These are phyloP conservation scores for Anabacerthia variegaticeps DNA, from an alignment of 2,797 vertebrate species.

Conservation along the genomic window DNA sequence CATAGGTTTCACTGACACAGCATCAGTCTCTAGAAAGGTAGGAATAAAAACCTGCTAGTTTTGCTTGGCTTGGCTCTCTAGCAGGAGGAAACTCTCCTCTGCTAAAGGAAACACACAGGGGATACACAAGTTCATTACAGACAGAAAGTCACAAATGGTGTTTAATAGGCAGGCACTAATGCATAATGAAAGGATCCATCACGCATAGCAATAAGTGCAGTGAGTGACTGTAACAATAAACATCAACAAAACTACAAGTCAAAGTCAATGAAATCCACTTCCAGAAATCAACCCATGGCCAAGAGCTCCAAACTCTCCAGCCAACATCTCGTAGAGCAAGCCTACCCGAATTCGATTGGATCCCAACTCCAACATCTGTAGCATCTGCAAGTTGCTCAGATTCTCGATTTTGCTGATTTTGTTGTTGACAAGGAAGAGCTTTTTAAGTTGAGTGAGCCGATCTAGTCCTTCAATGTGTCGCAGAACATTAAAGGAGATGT, in stretches of 20 bases:
- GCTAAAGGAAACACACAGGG: background rate
- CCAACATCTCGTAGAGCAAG: background rate
- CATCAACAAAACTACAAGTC: background rate
- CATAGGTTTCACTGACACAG: background rate
- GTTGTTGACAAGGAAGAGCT: conserved; percentile 97
- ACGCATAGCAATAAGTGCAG: background rate
- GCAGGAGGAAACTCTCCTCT: background rate
- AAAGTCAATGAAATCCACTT: background rate
- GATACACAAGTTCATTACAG: background rate
- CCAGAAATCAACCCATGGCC: background rate
- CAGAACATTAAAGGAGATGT: conserved; percentile 94
- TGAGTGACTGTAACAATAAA: background rate
- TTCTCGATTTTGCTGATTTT: conserved; percentile 92
- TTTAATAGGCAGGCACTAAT: background rate
- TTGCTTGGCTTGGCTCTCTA: background rate
- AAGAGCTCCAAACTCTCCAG: background rate
- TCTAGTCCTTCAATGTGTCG: conserved; percentile 93
- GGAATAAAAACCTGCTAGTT: background rate
- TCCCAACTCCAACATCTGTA: conserved; percentile 95
- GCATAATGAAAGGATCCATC: background rate
- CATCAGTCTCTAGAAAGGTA: background rate
- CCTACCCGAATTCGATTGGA: conserved; percentile 97
- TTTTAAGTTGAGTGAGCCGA: conserved; percentile 85
- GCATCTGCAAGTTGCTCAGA: conserved; percentile 82
- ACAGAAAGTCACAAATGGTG: background rate